phyloP scores from a whole-genome alignment of 1,140 invertebrate species.

The Argopecten irradians region DNA sequence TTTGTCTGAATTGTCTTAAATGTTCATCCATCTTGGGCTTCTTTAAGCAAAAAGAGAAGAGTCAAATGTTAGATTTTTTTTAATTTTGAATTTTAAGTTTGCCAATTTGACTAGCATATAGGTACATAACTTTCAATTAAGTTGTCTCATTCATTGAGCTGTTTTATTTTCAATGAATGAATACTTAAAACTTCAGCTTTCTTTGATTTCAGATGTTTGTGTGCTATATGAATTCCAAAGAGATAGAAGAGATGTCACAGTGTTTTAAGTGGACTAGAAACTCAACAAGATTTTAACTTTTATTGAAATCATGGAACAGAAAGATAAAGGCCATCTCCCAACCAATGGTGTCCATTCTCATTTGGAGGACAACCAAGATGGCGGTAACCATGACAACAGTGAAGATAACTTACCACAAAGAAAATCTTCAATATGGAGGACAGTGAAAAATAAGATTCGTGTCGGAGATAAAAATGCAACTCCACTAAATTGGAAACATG shows the following conservation, averaged over 20 bases:
- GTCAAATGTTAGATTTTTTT: too few species aligned
- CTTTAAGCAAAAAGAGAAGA: too few species aligned
- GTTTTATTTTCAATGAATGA: too few species aligned
- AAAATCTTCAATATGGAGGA: constrained; percentile 48
- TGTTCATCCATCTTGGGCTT: too few species aligned
- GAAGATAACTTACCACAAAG: constrained; percentile 19
- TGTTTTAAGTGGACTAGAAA: not conserved
- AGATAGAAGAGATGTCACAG: not conserved
- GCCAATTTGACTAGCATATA: too few species aligned
- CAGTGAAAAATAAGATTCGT: constrained; percentile 55
- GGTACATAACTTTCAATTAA: too few species aligned
- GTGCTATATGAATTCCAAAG: not conserved
- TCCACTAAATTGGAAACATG: constrained; percentile 63
- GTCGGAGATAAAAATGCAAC: constrained; percentile 65
- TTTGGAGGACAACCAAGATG: not conserved
- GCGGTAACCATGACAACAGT: not conserved
- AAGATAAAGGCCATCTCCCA: not conserved
- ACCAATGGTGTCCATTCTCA: not conserved
- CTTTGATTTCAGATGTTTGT: not conserved
- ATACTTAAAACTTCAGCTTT: too few species aligned
- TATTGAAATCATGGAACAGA: not conserved
- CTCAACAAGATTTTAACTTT: not conserved
- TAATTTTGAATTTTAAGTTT: too few species aligned
- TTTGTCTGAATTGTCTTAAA: too few species aligned
- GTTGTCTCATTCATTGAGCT: too few species aligned